These are phyloP conservation scores for Acanthochromis polyacanthus DNA, from an alignment of 2,113 vertebrate genomes.

Conservation along the genomic window DNA sequence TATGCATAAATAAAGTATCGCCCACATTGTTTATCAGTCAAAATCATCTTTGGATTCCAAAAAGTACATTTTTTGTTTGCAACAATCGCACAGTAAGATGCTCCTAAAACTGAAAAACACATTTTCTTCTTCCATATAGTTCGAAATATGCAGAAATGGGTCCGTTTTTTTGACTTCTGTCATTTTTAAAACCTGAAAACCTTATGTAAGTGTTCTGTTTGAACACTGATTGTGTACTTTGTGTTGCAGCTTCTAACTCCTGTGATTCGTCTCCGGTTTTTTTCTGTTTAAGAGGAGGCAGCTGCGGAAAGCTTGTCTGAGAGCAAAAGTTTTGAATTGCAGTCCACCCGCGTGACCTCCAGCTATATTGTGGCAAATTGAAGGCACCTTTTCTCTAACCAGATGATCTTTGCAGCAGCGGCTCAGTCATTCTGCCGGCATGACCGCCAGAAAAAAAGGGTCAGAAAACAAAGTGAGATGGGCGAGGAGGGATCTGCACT, in stretches of 20 bases:
- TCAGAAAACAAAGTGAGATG: conserved; percentile 41
- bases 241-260: too few relatives aligned
- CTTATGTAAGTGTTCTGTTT: too few relatives aligned
- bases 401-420: conserved; percentile 43
- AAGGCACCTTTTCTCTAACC: conserved; percentile 40
- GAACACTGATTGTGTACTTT: too few relatives aligned
- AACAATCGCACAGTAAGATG: too few relatives aligned
- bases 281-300: not conserved
- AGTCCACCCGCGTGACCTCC: not conserved
- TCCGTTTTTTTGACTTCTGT: too few relatives aligned
- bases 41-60: too few relatives aligned
- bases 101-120: too few relatives aligned
- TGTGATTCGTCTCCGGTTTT: not conserved
- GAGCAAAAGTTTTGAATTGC: conserved; percentile 23
- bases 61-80: not conserved
- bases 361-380: conserved; percentile 35
- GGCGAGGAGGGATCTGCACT: conserved; percentile 34
- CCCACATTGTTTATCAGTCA: too few relatives aligned
- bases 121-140: too few relatives aligned
- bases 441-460: conserved; percentile 8
- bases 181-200: too few relatives aligned
- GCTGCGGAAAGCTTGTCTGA: not conserved
- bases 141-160: too few relatives aligned
- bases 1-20: too few relatives aligned
- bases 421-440: conserved; percentile 34